Evolutionary conservation across 2,888 invertebrate genomes (phyloP).

Genomic region (Dicyrtoma fusca): DNA sequence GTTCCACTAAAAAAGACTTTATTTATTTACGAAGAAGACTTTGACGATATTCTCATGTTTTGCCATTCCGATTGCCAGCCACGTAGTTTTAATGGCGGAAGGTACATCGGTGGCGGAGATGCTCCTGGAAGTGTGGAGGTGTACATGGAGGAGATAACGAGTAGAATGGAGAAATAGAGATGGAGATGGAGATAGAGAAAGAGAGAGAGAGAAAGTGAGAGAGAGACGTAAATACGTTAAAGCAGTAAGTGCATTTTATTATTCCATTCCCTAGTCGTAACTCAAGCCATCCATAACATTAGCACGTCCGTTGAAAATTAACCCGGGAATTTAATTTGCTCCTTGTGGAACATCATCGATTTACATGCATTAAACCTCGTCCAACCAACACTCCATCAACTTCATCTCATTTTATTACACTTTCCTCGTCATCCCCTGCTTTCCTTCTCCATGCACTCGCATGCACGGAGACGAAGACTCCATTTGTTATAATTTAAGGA

Average conservation of each 20-base stretch:
- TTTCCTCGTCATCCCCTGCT: neutral
- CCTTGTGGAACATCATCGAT: conserved; percentile 29
- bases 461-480: too few relatives aligned
- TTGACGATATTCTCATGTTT: neutral
- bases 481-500: too few relatives aligned
- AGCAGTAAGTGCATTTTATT: conserved; percentile 18
- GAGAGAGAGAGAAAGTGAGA: neutral
- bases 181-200: neutral
- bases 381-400: conserved; percentile 12
- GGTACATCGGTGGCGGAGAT: neutral
- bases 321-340: conserved; percentile 31
- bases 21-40: neutral
- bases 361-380: conserved; percentile 23
- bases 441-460: neutral
- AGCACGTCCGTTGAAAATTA: conserved; percentile 31
- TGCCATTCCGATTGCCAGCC: neutral
- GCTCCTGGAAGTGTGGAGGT: neutral
- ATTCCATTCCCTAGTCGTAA: conserved; percentile 32
- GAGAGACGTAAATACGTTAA: conserved; percentile 8
- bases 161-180: neutral
- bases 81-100: neutral
- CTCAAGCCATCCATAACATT: conserved; percentile 31
- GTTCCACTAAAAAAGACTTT: too few relatives aligned
- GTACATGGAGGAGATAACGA: neutral
- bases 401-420: conserved; percentile 28